phyloP scores from a whole-genome alignment of 2,888 invertebrate species.

The Drosophila kanekoi region DNA sequence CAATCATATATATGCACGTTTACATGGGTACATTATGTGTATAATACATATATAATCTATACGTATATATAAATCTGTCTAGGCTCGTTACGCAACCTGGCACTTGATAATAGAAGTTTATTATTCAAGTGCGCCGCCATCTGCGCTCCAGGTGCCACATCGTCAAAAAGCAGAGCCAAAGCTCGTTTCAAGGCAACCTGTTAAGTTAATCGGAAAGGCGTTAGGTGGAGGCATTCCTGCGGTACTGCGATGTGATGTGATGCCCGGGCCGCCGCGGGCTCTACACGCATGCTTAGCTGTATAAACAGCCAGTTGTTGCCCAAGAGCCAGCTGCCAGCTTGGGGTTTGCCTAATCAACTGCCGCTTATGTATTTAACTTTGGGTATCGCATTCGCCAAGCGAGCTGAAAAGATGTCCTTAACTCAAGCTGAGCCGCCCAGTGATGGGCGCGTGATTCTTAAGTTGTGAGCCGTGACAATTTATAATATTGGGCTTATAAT shows the following conservation, averaged over 20 bases:
- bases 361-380: constrained; percentile 77
- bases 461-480: background rate
- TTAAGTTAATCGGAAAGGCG: constrained; percentile 67
- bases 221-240: constrained; percentile 9
- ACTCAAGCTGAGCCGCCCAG: constrained; percentile 1
- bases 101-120: constrained; percentile 69
- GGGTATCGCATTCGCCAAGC: constrained; percentile 63
- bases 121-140: constrained; percentile 70
- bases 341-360: constrained; percentile 70
- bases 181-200: constrained; percentile 42
- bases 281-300: constrained; percentile 53
- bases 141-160: constrained; percentile 60
- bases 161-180: constrained; percentile 12
- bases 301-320: constrained; percentile 27
- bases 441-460: constrained; percentile 20
- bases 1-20: background rate
- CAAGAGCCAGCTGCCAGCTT: constrained; percentile 3
- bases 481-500: too few species aligned
- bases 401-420: constrained; percentile 43
- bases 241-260: background rate
- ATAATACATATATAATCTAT: too few species aligned
- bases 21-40: background rate
- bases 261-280: constrained; percentile 46
- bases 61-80: constrained; percentile 26
- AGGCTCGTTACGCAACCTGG: constrained; percentile 40